Evolutionary conservation across 1,140 invertebrate genomes (phyloP).

Genomic region (Tachypleus tridentatus): DNA sequence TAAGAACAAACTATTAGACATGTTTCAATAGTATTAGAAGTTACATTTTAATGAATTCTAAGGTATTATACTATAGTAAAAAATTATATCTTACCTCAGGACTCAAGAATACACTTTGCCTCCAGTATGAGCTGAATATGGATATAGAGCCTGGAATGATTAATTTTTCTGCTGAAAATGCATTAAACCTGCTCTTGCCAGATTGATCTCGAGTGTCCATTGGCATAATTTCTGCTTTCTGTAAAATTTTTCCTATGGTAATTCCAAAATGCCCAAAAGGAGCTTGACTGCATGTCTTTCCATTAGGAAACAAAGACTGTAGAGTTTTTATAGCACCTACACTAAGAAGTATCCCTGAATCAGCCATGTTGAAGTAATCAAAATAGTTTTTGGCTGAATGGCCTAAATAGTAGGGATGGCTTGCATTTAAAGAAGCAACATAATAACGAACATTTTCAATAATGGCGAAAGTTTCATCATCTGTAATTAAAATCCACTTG

Average conservation of each 20-base stretch:
- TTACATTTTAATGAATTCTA: too few relatives aligned
- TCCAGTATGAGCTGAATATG: constrained; percentile 25
- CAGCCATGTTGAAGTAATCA: constrained; percentile 22
- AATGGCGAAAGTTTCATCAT: constrained; percentile 35
- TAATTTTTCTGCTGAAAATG: constrained; percentile 23
- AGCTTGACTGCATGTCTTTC: constrained; percentile 4
- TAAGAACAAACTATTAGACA: too few relatives aligned
- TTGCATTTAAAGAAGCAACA: constrained; percentile 22
- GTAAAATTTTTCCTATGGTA: constrained; percentile 20
- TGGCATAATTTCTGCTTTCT: constrained; percentile 16
- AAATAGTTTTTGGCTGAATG: constrained; percentile 23
- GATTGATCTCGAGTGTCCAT: constrained; percentile 22
- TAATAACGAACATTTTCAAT: constrained; percentile 32
- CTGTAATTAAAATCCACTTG: constrained; percentile 35
- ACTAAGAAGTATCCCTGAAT: constrained; percentile 24
- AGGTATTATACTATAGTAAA: too few relatives aligned
- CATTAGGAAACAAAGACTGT: constrained; percentile 8
- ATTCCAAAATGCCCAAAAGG: constrained; percentile 19
- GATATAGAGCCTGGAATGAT: constrained; percentile 25
- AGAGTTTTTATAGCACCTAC: constrained; percentile 11
- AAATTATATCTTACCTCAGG: constrained; percentile 15
- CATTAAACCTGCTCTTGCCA: constrained; percentile 22
- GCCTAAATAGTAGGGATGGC: constrained; percentile 22
- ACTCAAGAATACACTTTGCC: constrained; percentile 21
- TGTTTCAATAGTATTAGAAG: too few relatives aligned